These are phyloP conservation scores for Tethea ocularis DNA, from an alignment of 2,888 invertebrate species.

Conservation along the genomic window DNA sequence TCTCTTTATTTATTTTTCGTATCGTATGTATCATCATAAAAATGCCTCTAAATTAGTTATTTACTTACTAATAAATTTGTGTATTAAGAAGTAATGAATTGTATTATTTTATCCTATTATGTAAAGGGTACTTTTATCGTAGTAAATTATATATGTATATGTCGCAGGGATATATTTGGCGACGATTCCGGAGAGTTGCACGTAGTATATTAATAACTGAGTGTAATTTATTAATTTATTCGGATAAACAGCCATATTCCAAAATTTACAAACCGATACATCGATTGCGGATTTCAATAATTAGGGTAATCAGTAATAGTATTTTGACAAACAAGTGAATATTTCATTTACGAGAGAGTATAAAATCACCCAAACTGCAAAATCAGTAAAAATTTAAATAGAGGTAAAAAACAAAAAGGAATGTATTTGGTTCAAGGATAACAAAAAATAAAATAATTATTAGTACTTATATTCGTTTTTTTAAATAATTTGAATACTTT, in stretches of 20 bases:
- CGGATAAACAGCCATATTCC: too few species aligned
- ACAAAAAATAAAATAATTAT: constrained; percentile 77
- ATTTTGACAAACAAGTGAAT: too few species aligned
- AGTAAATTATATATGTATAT: too few species aligned
- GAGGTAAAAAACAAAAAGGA: constrained; percentile 39
- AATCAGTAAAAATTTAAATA: neutral
- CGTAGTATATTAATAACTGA: too few species aligned
- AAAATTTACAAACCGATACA: too few species aligned
- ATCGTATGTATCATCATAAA: neutral
- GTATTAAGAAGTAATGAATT: neutral
- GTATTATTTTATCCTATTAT: neutral
- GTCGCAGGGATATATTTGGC: too few species aligned
- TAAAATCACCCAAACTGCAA: too few species aligned
- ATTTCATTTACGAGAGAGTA: neutral
- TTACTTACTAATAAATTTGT: neutral
- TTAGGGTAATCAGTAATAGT: too few species aligned
- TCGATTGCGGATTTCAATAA: too few species aligned
- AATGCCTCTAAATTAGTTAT: neutral
- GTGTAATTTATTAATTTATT: too few species aligned
- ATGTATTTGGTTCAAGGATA: constrained; percentile 54
- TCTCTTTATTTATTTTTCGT: neutral
- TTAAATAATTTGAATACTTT: constrained; percentile 85
- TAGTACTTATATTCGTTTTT: constrained; percentile 74
- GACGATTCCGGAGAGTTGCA: too few species aligned
- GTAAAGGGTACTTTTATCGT: too few species aligned